These are phyloP conservation scores for Puntigrus tetrazona DNA, from an alignment of 2,113 vertebrate genomes.

Conservation along the genomic window DNA sequence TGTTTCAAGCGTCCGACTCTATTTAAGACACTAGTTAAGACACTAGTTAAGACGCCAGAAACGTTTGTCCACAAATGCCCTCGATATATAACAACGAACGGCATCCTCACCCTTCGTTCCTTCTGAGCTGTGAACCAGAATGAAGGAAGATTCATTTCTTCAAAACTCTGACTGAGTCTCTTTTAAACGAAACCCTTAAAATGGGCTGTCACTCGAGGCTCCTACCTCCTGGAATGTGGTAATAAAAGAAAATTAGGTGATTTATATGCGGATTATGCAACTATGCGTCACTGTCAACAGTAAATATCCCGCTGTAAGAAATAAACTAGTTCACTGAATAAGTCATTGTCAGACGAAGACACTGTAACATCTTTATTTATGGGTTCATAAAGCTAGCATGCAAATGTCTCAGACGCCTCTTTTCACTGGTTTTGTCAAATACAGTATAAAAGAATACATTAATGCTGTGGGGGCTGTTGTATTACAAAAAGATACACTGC, in stretches of 20 bases:
- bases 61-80: too few relatives aligned
- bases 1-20: too few relatives aligned
- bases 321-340: background rate
- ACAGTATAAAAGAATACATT: background rate
- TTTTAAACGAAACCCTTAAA: background rate
- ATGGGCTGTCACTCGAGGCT: background rate
- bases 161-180: background rate
- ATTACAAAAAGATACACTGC: background rate
- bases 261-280: constrained; percentile 15
- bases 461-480: background rate
- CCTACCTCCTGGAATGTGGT: constrained; percentile 1
- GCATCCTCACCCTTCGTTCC: too few relatives aligned
- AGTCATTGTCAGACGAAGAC: background rate
- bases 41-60: too few relatives aligned
- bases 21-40: too few relatives aligned
- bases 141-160: background rate
- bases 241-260: background rate
- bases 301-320: background rate
- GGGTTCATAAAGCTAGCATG: background rate
- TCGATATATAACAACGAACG: too few relatives aligned
- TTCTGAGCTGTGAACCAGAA: background rate
- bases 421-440: background rate
- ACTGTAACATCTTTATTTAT: background rate
- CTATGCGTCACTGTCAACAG: background rate
- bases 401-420: background rate